Percentiles rank a stretch among this genome's conserved stretches.
These are phyloP conservation scores for Galerucella pusilla DNA, from an alignment of 2,888 invertebrate species.

Conservation along the genomic window DNA sequence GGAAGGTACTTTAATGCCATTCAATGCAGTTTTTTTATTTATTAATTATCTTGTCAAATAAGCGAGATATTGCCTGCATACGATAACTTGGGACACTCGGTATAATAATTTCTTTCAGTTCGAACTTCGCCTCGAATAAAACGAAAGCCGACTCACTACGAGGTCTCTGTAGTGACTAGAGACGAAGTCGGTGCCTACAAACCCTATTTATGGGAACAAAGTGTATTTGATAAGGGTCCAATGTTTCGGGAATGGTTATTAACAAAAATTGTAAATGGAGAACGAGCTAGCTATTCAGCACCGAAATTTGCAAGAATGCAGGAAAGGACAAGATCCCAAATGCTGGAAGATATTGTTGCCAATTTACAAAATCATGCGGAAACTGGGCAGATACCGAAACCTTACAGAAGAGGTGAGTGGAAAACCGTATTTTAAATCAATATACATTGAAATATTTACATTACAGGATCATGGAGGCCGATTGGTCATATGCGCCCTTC, in stretches of 20 bases:
- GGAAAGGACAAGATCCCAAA: slow-evolving; percentile 90
- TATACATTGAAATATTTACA: not conserved
- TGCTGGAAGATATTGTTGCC: slow-evolving; percentile 94
- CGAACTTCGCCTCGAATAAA: slow-evolving; percentile 89
- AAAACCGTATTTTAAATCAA: no score
- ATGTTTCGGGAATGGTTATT: slow-evolving; percentile 96
- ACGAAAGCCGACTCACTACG: slow-evolving; percentile 87
- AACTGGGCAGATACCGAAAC: slow-evolving; percentile 95
- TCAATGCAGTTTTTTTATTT: no score
- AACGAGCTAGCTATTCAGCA: slow-evolving; percentile 92
- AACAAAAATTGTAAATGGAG: slow-evolving; percentile 94
- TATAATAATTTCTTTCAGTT: slow-evolving; percentile 67
- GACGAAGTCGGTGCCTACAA: slow-evolving; percentile 97
- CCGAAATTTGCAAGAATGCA: slow-evolving; percentile 96
- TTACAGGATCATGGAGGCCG: slow-evolving; percentile 88
- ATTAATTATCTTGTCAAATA: no score
- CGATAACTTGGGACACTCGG: no score
- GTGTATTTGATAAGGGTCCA: slow-evolving; percentile 92
- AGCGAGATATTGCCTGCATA: no score
- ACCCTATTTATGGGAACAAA: slow-evolving; percentile 95
- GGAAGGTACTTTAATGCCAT: no score
- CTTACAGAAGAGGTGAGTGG: slow-evolving; percentile 80
- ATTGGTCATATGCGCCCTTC: slow-evolving; percentile 95
- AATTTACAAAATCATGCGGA: slow-evolving; percentile 94
- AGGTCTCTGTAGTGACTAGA: slow-evolving; percentile 91